phyloP scores from a whole-genome alignment of 2,113 vertebrate species.

The Thalassoma bifasciatum region DNA sequence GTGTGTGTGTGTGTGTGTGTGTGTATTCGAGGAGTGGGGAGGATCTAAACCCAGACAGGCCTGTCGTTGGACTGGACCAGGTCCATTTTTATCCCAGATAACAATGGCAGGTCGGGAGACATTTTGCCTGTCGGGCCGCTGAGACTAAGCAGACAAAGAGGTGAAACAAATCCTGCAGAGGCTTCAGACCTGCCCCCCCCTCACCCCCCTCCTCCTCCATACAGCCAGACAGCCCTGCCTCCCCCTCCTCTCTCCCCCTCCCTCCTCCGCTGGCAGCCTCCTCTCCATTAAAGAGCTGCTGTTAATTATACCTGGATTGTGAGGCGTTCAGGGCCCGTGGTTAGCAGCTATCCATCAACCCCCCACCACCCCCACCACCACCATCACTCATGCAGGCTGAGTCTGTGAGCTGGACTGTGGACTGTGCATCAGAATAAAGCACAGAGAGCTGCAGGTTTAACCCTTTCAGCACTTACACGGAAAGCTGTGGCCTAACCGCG shows the following conservation, averaged over 20 bases:
- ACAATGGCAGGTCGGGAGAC: slow-evolving; percentile 67
- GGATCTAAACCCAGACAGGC: slow-evolving; percentile 31
- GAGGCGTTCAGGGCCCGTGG: slow-evolving; percentile 54
- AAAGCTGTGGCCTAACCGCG: too few relatives aligned
- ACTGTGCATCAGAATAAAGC: neutral
- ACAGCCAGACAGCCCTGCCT: slow-evolving; percentile 74
- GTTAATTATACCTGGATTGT: slow-evolving; percentile 84
- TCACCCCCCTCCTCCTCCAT: slow-evolving; percentile 41
- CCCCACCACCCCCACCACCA: slow-evolving; percentile 12
- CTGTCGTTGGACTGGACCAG: slow-evolving; percentile 59
- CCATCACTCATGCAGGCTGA: slow-evolving; percentile 35
- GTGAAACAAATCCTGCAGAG: slow-evolving; percentile 85
- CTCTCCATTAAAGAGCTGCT: slow-evolving; percentile 84
- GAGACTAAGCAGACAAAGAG: slow-evolving; percentile 77
- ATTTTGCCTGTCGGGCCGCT: slow-evolving; percentile 71
- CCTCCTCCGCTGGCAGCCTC: slow-evolving; percentile 80
- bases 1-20: too few relatives aligned
- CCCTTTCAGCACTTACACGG: neutral
- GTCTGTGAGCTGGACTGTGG: slow-evolving; percentile 4
- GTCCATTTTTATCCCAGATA: slow-evolving; percentile 64
- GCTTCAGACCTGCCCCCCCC: slow-evolving; percentile 85
- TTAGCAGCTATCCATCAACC: slow-evolving; percentile 65
- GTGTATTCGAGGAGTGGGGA: neutral
- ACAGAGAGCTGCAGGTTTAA: slow-evolving; percentile 2
- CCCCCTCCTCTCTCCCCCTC: slow-evolving; percentile 70